Base-by-base conservation (phyloP, 2,113 vertebrate species). In the Halichoerus grypus region DNA sequence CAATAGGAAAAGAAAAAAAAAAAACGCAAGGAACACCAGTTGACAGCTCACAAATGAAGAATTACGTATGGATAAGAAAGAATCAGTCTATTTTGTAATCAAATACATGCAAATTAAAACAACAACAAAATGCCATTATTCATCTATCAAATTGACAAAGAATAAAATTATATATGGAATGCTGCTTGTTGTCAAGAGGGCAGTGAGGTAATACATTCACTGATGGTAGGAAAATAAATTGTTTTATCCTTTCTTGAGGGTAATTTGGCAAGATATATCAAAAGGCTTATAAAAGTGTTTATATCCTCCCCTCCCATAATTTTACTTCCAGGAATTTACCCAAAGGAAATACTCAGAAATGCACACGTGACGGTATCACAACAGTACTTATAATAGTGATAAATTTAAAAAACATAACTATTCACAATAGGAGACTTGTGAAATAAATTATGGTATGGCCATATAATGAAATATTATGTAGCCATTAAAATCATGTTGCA, bases 31-130 rank as follows among this genome's bases (percentile, higher is more conserved):
- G 10, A 31, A 81, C 49, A 72, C 65, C 77, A 84, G 76, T 3
- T 71, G 42, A 72, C 22, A 95, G 72, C 71, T 85, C 21, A 53
- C 69, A 85, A 67, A 39, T 84, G 63, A 61, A 92, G 51, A 96
- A 88, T 77, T 91, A 63, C 53, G 67, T 85, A 49, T 51, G 76
- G 63, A 46, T 81, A 96, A 76, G 42, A 28, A 97, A 71, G 57
- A 72, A 76, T 71, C 67, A 67, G 33, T 53, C 49, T 53, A 77
- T 72, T 97, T 82, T 93, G 46, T 95, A 96, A 96, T 96, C 81
- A 97, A 95, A 96, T 65, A 59, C 15, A 94, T 95, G 97, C 95
- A 97, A 97, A 97, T 98, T 94, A 97, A 97, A 96, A 51, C 92
- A 93, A 84, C 87, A 94, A 96, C 13, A 67, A 96, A 46, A 67